A percentile compares a stretch with the other conserved stretches of the same genome.
Evolutionary conservation across 2,888 invertebrate species (phyloP).

Genomic region (Seira musarum): DNA sequence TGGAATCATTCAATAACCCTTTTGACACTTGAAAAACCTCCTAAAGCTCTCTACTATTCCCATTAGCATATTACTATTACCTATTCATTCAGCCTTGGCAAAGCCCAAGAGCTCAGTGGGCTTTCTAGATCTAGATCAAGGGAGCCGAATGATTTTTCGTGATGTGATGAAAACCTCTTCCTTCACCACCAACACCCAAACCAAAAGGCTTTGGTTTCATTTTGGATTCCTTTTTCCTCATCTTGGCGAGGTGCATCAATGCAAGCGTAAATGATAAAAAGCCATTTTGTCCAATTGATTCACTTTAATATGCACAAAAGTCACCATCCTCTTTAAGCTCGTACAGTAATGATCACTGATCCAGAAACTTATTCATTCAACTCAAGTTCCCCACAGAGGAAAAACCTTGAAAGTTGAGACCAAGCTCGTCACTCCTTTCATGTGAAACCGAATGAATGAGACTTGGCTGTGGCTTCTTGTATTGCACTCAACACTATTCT

Average conservation of each 20-base stretch:
- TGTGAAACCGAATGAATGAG: neutral
- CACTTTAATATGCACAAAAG: slow-evolving; percentile 15
- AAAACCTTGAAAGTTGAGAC: neutral
- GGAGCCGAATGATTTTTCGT: too few species aligned
- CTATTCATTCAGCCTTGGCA: neutral
- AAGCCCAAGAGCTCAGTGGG: too few species aligned
- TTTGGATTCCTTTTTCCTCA: neutral
- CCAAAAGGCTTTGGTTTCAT: neutral
- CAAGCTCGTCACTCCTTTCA: neutral
- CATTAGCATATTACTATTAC: neutral
- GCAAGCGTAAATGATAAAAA: slow-evolving; percentile 34
- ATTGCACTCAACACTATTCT: neutral
- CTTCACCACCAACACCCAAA: neutral
- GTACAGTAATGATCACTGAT: neutral
- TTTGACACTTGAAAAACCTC: neutral
- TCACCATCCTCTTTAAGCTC: neutral
- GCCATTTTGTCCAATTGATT: slow-evolving; percentile 27
- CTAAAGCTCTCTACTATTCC: too few species aligned
- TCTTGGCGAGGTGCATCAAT: neutral
- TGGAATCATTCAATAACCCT: neutral
- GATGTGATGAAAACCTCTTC: neutral
- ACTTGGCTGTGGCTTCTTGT: too few species aligned
- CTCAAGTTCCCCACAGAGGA: neutral
- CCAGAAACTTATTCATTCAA: neutral
- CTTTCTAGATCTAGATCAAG: too few species aligned